These are phyloP conservation scores for Psettodes erumei DNA, from an alignment of 2,113 vertebrate species.

Conservation along the genomic window DNA sequence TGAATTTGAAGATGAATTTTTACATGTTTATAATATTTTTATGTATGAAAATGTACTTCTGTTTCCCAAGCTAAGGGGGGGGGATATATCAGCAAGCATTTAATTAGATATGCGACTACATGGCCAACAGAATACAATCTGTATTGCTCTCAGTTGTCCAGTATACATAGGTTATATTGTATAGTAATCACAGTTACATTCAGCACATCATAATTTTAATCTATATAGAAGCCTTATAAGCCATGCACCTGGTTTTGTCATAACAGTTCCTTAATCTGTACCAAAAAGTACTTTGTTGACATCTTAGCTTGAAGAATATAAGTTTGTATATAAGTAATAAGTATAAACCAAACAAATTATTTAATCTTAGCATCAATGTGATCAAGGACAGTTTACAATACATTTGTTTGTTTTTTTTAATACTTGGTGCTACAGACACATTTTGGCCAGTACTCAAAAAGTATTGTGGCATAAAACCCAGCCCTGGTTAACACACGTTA, in stretches of 20 bases:
- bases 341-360: neutral
- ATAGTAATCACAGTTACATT: neutral
- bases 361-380: no score
- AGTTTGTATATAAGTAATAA: neutral
- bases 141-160: neutral
- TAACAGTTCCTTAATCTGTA: neutral
- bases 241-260: neutral
- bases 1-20: slow-evolving; percentile 66
- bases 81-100: slow-evolving; percentile 30
- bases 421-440: neutral
- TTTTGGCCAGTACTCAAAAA: neutral
- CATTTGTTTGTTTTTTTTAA: neutral
- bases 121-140: slow-evolving; percentile 21
- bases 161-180: neutral
- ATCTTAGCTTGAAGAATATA: neutral
- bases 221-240: slow-evolving; percentile 1
- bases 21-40: slow-evolving; percentile 76
- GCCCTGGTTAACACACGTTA: neutral
- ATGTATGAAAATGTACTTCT: slow-evolving; percentile 35
- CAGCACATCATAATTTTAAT: neutral
- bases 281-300: neutral
- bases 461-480: neutral
- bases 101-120: slow-evolving; percentile 13
- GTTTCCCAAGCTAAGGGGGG: slow-evolving; percentile 17
- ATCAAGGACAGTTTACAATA: neutral